Percentiles rank a stretch among this genome's conserved stretches.
phyloP scores from a whole-genome alignment of 2,113 vertebrate genomes.

The Thunnus maccoyii region DNA sequence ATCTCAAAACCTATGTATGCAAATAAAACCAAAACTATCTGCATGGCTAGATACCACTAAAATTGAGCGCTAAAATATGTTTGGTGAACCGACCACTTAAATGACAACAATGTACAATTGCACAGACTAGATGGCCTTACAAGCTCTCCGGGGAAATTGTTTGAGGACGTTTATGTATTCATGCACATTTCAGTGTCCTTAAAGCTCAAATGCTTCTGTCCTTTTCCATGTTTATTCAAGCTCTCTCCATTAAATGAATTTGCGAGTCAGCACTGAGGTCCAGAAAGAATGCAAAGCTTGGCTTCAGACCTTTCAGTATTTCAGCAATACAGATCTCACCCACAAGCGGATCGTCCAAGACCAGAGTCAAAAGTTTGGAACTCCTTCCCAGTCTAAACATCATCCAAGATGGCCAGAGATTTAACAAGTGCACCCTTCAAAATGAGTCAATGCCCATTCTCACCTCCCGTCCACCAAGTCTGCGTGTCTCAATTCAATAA shows the following conservation, averaged over 20 bases:
- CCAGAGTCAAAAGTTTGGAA: constrained; percentile 50
- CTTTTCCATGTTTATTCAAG: constrained; percentile 65
- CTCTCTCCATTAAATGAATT: constrained; percentile 57
- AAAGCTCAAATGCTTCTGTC: constrained; percentile 40
- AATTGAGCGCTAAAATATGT: not conserved
- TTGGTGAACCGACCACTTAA: not conserved
- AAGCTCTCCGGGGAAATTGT: constrained; percentile 1
- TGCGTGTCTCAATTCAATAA: constrained; percentile 66
- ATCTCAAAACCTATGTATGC: not conserved
- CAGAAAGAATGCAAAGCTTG: constrained; percentile 66
- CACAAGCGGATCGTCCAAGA: constrained; percentile 49
- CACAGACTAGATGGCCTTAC: not conserved
- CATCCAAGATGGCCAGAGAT: constrained; percentile 42
- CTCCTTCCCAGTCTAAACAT: constrained; percentile 73
- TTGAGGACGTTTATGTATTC: constrained; percentile 24
- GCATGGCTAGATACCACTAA: not conserved
- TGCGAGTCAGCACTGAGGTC: constrained; percentile 72
- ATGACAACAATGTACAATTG: not conserved
- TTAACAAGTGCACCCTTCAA: constrained; percentile 75
- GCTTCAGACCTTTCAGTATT: constrained; percentile 47
- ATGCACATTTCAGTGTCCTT: constrained; percentile 33
- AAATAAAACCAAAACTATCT: not conserved
- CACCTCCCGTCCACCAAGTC: constrained; percentile 52
- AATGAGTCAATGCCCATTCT: constrained; percentile 51
- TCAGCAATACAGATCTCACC: constrained; percentile 46